These are phyloP conservation scores for Danio aesculapii DNA, from an alignment of 2,797 vertebrate species.

Conservation along the genomic window DNA sequence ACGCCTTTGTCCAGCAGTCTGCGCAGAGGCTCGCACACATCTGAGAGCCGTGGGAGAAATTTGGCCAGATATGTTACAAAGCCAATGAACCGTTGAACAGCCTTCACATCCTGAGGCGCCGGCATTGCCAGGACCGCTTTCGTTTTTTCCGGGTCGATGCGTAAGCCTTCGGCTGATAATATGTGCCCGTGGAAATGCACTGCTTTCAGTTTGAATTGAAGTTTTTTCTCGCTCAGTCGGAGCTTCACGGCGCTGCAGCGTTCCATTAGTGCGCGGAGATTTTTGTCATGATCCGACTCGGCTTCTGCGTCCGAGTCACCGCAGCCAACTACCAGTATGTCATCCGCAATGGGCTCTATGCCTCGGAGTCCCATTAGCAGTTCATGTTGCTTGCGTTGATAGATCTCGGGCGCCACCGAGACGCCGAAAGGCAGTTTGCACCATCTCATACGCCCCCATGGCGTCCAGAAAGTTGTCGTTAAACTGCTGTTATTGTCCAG, in stretches of 20 bases:
- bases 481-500: too few relatives aligned
- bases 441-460: too few relatives aligned
- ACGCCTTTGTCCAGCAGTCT: background rate
- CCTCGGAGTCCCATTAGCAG: constrained; percentile 25
- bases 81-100: constrained; percentile 23
- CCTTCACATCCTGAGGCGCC: constrained; percentile 4
- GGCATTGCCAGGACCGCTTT: constrained; percentile 17
- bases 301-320: constrained; percentile 37
- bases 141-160: constrained; percentile 5
- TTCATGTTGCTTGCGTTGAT: constrained; percentile 40
- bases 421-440: too few relatives aligned
- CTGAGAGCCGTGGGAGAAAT: constrained; percentile 19
- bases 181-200: background rate
- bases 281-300: constrained; percentile 33
- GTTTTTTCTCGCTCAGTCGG: background rate
- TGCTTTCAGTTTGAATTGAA: constrained; percentile 22
- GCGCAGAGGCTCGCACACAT: constrained; percentile 15
- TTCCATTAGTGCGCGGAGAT: constrained; percentile 37
- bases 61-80: constrained; percentile 35
- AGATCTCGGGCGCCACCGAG: too few relatives aligned
- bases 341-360: constrained; percentile 36
- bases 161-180: background rate
- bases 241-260: constrained; percentile 15
- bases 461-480: too few relatives aligned
- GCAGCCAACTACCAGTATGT: constrained; percentile 47